A percentile compares a stretch with the other conserved stretches of the same genome.
Evolutionary conservation across 2,888 invertebrate genomes (phyloP).

Genomic region (Hemicrepidius hirtus): DNA sequence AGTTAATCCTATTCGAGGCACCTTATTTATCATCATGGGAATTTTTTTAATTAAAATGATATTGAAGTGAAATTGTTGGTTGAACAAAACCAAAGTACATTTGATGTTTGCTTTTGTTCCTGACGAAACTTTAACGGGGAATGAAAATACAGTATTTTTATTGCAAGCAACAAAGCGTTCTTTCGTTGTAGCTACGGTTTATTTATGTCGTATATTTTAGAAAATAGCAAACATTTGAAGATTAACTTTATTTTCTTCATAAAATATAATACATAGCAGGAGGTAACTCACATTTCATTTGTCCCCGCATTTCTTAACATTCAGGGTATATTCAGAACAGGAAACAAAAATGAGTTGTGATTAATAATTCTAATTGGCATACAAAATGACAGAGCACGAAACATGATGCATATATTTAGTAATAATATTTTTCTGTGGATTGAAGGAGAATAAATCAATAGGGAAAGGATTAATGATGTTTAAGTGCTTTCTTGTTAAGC

Average conservation of each 20-base stretch:
- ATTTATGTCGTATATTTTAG: constrained; percentile 18
- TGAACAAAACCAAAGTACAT: background rate
- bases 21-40: too few species aligned
- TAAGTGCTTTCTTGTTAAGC: constrained; percentile 24
- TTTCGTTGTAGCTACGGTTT: constrained; percentile 4
- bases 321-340: constrained; percentile 7
- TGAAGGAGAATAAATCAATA: constrained; percentile 4
- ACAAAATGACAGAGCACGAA: background rate
- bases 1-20: too few species aligned
- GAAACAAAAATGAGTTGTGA: constrained; percentile 17
- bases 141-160: constrained; percentile 20
- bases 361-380: constrained; percentile 12
- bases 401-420: background rate
- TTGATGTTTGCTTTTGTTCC: background rate
- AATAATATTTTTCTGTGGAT: background rate
- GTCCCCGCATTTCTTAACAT: background rate
- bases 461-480: constrained; percentile 17
- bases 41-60: background rate
- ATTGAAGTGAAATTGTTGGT: background rate
- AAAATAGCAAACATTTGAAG: constrained; percentile 14
- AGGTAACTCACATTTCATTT: background rate
- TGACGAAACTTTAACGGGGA: background rate
- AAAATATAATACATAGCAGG: constrained; percentile 12
- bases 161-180: background rate
- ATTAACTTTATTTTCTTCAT: constrained; percentile 17